Conservation (phyloP, 2,113 vertebrate species). For the Podocnemis expansa region DNA sequence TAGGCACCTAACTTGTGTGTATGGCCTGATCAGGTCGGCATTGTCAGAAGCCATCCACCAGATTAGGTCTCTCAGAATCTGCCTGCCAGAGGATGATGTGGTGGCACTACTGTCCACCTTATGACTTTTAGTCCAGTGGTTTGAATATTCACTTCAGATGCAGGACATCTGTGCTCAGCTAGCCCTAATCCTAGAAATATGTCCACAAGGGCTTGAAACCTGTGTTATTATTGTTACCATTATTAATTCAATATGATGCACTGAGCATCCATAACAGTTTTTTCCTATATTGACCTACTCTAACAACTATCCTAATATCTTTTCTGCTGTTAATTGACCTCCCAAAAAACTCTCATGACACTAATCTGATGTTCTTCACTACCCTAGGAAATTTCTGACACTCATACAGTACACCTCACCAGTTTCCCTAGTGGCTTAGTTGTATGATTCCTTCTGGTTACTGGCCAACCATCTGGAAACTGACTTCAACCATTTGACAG, state of each 20-base stretch:
- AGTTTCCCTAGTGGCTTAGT: background rate
- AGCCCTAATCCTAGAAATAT: background rate
- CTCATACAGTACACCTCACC: background rate
- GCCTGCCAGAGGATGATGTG: background rate
- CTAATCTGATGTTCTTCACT: background rate
- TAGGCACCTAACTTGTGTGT: background rate
- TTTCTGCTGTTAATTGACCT: background rate
- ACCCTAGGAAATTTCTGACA: background rate
- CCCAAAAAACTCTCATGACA: background rate
- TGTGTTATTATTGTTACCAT: background rate
- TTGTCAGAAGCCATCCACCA: background rate
- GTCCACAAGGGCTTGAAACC: background rate
- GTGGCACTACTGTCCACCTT: background rate
- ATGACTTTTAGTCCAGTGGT: background rate
- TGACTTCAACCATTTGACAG: background rate
- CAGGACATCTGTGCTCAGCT: background rate
- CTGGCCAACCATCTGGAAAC: background rate
- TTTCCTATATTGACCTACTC: background rate
- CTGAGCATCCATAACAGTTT: background rate
- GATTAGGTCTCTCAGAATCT: background rate
- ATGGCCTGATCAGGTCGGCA: background rate
- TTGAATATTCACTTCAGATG: background rate
- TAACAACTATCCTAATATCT: background rate
- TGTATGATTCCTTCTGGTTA: background rate
- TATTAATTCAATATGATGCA: background rate